Evolutionary conservation across 1,140 invertebrate genomes (phyloP).

Genomic region (Hylaeus anthracinus): DNA sequence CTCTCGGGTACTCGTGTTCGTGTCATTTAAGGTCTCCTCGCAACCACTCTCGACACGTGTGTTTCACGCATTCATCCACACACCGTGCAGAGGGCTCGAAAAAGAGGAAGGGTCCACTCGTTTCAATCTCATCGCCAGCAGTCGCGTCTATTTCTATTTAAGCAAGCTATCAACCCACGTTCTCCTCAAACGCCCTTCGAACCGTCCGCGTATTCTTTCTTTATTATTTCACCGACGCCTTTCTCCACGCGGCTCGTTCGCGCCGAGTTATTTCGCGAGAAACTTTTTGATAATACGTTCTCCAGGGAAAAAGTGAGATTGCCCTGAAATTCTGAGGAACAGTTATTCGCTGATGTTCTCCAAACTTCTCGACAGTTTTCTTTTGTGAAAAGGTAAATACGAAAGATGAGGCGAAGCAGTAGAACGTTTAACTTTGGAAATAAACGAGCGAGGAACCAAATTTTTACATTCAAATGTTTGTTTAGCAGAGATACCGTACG

Average conservation of each 20-base stretch:
- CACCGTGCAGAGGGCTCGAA: too few species aligned
- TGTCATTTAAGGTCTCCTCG: not conserved
- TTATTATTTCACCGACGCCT: conserved; percentile 19
- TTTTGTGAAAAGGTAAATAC: not conserved
- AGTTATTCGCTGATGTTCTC: not conserved
- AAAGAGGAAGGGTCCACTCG: not conserved
- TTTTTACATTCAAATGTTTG: too few species aligned
- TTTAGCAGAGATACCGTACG: too few species aligned
- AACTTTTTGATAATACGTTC: conserved; percentile 13
- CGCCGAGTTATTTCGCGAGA: not conserved
- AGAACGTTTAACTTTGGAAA: not conserved
- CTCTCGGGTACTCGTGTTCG: not conserved
- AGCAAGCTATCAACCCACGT: conserved; percentile 6
- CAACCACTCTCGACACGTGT: not conserved
- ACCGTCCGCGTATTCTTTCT: not conserved
- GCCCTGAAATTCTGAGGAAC: not conserved
- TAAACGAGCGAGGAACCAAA: not conserved
- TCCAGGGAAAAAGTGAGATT: not conserved
- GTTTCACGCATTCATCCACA: too few species aligned
- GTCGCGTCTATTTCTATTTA: conserved; percentile 33
- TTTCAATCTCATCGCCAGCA: conserved; percentile 34
- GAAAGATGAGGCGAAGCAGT: not conserved
- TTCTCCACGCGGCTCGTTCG: not conserved
- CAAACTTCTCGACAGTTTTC: not conserved
- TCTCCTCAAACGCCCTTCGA: not conserved